These are phyloP conservation scores for Pristis pectinata DNA, from an alignment of 2,797 vertebrate species.

Conservation along the genomic window DNA sequence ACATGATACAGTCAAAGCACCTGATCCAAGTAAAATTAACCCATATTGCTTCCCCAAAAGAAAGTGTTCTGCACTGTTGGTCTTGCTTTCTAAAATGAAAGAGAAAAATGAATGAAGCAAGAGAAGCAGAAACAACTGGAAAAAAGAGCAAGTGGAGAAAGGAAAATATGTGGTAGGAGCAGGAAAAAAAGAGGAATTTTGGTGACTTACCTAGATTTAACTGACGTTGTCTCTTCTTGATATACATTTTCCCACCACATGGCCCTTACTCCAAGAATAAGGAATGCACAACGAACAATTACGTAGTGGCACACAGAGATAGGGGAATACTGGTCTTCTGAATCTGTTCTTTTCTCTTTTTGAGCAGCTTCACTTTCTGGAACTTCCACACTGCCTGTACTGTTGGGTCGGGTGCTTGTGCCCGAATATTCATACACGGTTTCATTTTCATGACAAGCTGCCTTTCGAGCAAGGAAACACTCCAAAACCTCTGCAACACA, in stretches of 20 bases:
- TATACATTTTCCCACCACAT: constrained; percentile 61
- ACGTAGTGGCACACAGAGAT: constrained; percentile 63
- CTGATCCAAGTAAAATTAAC: background rate
- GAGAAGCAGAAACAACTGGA: background rate
- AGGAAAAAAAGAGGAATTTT: background rate
- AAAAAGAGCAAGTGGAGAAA: too few relatives aligned
- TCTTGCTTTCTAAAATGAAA: background rate
- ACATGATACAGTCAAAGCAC: background rate
- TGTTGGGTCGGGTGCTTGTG: constrained; percentile 64
- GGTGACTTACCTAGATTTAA: constrained; percentile 3
- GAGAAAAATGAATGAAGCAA: background rate
- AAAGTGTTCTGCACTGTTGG: background rate
- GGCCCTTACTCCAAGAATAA: constrained; percentile 63
- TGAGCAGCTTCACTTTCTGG: constrained; percentile 54
- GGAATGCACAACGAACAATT: constrained; percentile 66
- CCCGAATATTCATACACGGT: constrained; percentile 71
- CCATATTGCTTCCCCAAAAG: background rate
- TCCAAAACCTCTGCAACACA: constrained; percentile 62
- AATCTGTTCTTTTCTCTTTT: constrained; percentile 45
- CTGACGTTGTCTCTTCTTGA: background rate
- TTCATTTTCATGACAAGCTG: constrained; percentile 69
- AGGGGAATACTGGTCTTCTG: constrained; percentile 60
- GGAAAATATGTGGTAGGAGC: background rate
- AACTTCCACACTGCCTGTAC: constrained; percentile 59
- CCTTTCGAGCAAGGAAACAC: constrained; percentile 69